Percentiles rank a stretch among this genome's conserved stretches.
phyloP scores from a whole-genome alignment of 23 tunicate genomes.

The Trididemnum clinides region DNA sequence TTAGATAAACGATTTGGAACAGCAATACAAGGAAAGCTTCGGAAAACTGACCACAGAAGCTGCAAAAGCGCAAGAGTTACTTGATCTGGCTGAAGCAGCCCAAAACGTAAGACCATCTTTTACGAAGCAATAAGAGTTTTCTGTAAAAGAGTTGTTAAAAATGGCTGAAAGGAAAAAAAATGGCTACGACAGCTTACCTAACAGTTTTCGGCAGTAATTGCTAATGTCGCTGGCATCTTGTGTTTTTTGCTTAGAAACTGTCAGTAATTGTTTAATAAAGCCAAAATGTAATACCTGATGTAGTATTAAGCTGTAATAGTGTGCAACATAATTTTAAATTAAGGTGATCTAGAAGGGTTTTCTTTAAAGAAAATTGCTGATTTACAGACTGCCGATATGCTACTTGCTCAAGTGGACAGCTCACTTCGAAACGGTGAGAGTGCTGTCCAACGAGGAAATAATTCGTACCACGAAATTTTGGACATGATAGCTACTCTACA shows the following conservation, averaged over 20 bases:
- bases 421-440: conserved; percentile 34
- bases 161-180: neutral
- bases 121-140: neutral
- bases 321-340: too few relatives aligned
- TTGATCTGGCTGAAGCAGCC: conserved; percentile 33
- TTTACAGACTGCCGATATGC: conserved; percentile 69
- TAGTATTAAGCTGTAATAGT: too few relatives aligned
- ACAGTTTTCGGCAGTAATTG: too few relatives aligned
- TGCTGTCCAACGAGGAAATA: conserved; percentile 66
- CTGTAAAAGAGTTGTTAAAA: neutral
- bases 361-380: too few relatives aligned
- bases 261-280: too few relatives aligned
- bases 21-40: conserved; percentile 57
- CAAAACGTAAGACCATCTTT: conserved; percentile 62
- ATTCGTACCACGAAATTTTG: conserved; percentile 55
- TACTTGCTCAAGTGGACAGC: conserved; percentile 75
- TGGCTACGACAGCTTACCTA: too few relatives aligned
- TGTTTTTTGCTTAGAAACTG: too few relatives aligned
- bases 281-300: too few relatives aligned
- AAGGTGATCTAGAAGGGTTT: too few relatives aligned
- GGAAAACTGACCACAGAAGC: conserved; percentile 49
- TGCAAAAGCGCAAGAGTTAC: conserved; percentile 37
- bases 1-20: conserved; percentile 48
- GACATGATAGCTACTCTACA: conserved; percentile 48
- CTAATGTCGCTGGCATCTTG: too few relatives aligned